Evolutionary conservation across 2,797 vertebrate genomes (phyloP).

Genomic region (Champsocephalus esox): DNA sequence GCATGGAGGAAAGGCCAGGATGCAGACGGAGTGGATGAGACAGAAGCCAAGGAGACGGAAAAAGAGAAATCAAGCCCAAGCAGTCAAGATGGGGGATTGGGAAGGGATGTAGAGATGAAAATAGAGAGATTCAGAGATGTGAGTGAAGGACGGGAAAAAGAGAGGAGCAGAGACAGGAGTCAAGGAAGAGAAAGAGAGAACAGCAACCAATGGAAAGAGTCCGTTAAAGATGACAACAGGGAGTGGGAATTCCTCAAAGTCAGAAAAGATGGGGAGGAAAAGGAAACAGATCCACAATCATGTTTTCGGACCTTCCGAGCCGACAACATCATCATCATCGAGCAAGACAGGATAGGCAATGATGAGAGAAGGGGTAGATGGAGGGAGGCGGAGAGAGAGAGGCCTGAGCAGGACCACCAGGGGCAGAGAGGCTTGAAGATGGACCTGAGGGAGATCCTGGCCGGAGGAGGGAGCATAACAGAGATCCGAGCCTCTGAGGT

Average conservation of each 20-base stretch:
- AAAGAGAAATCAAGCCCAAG: constrained; percentile 57
- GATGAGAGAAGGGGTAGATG: constrained; percentile 64
- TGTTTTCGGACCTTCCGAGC: constrained; percentile 81
- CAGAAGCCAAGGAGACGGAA: constrained; percentile 64
- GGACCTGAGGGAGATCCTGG: constrained; percentile 83
- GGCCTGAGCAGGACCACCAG: constrained; percentile 65
- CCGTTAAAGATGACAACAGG: constrained; percentile 53
- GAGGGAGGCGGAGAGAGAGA: constrained; percentile 63
- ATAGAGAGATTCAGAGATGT: constrained; percentile 71
- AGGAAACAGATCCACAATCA: constrained; percentile 39
- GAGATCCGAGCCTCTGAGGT: constrained; percentile 86
- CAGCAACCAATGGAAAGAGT: constrained; percentile 62
- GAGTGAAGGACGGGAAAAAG: constrained; percentile 63
- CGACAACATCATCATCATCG: constrained; percentile 87
- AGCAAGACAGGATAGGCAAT: constrained; percentile 74
- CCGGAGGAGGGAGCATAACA: constrained; percentile 81
- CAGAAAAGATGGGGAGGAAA: constrained; percentile 63
- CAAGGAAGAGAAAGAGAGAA: constrained; percentile 64
- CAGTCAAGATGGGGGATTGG: constrained; percentile 65
- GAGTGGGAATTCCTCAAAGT: constrained; percentile 62
- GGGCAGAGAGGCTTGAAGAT: constrained; percentile 79
- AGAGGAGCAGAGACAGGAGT: constrained; percentile 69
- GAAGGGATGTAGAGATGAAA: constrained; percentile 68
- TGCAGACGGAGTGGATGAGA: constrained; percentile 58
- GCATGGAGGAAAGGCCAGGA: constrained; percentile 67